These are phyloP conservation scores for Ariolimax columbianus DNA, from an alignment of 2,888 invertebrate species.

Conservation along the genomic window DNA sequence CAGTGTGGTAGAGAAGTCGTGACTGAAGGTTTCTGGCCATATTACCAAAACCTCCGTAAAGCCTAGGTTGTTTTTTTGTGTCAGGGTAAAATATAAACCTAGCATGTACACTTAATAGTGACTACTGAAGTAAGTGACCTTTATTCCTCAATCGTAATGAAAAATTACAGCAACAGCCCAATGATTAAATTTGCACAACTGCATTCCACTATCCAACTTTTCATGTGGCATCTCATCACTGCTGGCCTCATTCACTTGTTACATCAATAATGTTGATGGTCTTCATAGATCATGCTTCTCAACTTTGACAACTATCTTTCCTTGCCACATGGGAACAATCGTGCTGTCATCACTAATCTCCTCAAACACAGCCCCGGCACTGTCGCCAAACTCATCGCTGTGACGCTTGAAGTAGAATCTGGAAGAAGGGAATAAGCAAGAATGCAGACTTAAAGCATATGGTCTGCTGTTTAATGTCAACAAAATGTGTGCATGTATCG, in stretches of 20 bases:
- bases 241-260: not conserved
- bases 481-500: too few species aligned
- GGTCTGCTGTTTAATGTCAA: not conserved
- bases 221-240: not conserved
- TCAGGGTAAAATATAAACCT: too few species aligned
- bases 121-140: too few species aligned
- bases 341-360: slow-evolving; percentile 93
- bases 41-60: too few species aligned
- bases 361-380: slow-evolving; percentile 86
- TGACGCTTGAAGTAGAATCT: slow-evolving; percentile 96
- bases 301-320: slow-evolving; percentile 95
- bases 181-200: not conserved
- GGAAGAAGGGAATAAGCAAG: slow-evolving; percentile 60
- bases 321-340: slow-evolving; percentile 94
- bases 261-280: not conserved
- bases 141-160: too few species aligned
- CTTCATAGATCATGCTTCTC: slow-evolving; percentile 80
- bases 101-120: too few species aligned
- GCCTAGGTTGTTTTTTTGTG: too few species aligned
- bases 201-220: not conserved
- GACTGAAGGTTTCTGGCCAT: too few species aligned
- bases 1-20: too few species aligned
- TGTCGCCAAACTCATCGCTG: slow-evolving; percentile 91
- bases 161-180: too few species aligned
- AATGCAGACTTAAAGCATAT: not conserved